These are phyloP conservation scores for Mycetomoellerius zeteki DNA, from an alignment of 1,140 invertebrate genomes.

Conservation along the genomic window DNA sequence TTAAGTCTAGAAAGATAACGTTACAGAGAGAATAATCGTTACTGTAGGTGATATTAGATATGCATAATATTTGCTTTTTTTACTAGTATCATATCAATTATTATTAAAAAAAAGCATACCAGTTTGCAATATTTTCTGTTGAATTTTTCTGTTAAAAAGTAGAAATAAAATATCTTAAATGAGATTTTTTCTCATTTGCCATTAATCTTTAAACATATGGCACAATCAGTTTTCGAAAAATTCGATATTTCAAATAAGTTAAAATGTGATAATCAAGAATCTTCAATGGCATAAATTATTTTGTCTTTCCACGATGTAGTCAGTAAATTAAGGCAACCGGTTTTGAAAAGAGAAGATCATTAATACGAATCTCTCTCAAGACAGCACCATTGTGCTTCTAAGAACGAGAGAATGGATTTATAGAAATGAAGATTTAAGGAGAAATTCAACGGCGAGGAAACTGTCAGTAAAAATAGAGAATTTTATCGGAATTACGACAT, in stretches of 20 bases:
- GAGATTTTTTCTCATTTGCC: not conserved
- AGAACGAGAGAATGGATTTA: conserved; percentile 75
- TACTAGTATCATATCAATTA: not conserved
- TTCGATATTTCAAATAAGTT: not conserved
- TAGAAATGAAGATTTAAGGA: conserved; percentile 76
- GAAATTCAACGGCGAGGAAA: conserved; percentile 19
- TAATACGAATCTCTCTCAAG: conserved; percentile 77
- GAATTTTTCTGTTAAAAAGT: not conserved
- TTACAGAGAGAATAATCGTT: conserved; percentile 6
- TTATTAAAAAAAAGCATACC: not conserved
- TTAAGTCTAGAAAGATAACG: not conserved
- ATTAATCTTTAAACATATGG: too few species aligned
- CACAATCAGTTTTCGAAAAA: not conserved
- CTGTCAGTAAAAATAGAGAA: conserved; percentile 51
- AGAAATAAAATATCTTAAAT: not conserved
- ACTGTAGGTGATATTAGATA: not conserved
- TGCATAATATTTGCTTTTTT: not conserved
- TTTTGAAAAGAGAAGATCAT: conserved; percentile 68
- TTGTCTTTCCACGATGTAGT: conserved; percentile 14
- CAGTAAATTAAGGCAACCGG: conserved; percentile 41
- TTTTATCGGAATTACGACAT: conserved; percentile 66
- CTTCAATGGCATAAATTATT: conserved; percentile 66
- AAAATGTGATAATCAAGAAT: conserved; percentile 2
- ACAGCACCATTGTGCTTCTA: conserved; percentile 74
- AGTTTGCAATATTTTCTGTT: conserved; percentile 4